Conservation (phyloP, 2,113 vertebrate genomes). For the Lagopus muta region DNA sequence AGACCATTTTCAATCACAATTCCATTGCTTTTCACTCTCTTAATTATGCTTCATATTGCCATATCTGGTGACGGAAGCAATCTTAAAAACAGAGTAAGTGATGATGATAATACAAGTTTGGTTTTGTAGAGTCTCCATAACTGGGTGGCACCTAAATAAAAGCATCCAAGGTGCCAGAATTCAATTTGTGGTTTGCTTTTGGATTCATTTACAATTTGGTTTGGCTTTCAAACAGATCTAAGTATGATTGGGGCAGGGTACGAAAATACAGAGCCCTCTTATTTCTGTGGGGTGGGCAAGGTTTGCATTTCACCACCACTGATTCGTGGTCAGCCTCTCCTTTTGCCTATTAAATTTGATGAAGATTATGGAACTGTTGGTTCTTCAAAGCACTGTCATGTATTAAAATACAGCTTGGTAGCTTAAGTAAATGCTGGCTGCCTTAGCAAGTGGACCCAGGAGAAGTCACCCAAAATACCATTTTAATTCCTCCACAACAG, state of each 20-base stretch:
- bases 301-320: slow-evolving; percentile 23
- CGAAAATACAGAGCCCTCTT: slow-evolving; percentile 49
- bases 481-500: neutral
- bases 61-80: slow-evolving; percentile 17
- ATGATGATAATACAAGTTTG: slow-evolving; percentile 47
- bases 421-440: neutral
- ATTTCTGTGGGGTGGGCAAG: slow-evolving; percentile 39
- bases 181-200: slow-evolving; percentile 44
- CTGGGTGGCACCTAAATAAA: slow-evolving; percentile 67
- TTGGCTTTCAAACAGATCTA: slow-evolving; percentile 60
- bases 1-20: slow-evolving; percentile 19
- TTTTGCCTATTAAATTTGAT: slow-evolving; percentile 55
- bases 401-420: neutral
- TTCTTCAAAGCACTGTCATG: neutral
- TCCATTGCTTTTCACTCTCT: slow-evolving; percentile 40
- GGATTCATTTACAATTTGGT: slow-evolving; percentile 56
- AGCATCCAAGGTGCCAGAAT: slow-evolving; percentile 47
- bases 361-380: neutral
- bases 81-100: slow-evolving; percentile 39
- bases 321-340: slow-evolving; percentile 49
- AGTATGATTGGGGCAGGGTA: slow-evolving; percentile 21
- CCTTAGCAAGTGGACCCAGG: neutral
- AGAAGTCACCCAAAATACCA: neutral
- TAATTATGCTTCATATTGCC: slow-evolving; percentile 56
- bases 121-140: slow-evolving; percentile 52